These are phyloP conservation scores for Entomobrya multifasciata DNA, from an alignment of 2,888 invertebrate genomes.

Conservation along the genomic window DNA sequence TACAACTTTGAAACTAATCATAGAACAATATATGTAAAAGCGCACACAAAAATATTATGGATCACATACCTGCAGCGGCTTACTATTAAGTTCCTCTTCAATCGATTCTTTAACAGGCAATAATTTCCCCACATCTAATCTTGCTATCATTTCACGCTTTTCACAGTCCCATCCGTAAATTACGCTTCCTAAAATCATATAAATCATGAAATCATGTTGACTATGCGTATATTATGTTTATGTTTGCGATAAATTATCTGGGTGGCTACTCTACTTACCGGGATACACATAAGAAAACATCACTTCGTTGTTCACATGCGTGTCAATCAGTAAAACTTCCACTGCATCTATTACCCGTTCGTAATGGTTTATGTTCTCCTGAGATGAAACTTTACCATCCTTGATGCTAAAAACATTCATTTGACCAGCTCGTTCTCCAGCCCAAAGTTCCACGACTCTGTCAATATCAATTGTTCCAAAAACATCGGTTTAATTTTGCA, in stretches of 20 bases:
- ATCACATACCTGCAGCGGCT: slow-evolving; percentile 87
- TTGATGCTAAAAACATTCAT: slow-evolving; percentile 90
- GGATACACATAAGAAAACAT: slow-evolving; percentile 93
- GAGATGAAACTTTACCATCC: slow-evolving; percentile 87
- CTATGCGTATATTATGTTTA: too few species aligned
- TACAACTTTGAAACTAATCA: too few species aligned
- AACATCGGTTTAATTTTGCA: too few species aligned
- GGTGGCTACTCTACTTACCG: slow-evolving; percentile 83
- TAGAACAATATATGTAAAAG: not conserved
- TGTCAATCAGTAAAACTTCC: slow-evolving; percentile 86
- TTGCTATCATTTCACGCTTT: slow-evolving; percentile 86
- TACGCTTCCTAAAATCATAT: slow-evolving; percentile 85
- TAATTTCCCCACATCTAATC: slow-evolving; percentile 94
- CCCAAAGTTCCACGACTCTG: slow-evolving; percentile 89
- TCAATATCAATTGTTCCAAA: too few species aligned
- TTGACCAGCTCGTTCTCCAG: slow-evolving; percentile 90
- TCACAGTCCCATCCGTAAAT: slow-evolving; percentile 93
- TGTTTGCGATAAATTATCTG: too few species aligned
- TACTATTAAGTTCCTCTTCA: slow-evolving; percentile 91
- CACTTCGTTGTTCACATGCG: slow-evolving; percentile 78
- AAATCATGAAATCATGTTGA: not conserved
- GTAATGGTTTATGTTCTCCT: slow-evolving; percentile 86
- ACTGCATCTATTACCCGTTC: slow-evolving; percentile 84
- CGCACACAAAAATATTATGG: not conserved
- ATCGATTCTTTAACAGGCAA: slow-evolving; percentile 96